These are phyloP conservation scores for Rhopilema esculentum DNA, from an alignment of 30 jellyfish, hydroid and myxozoan genomes.

Conservation along the genomic window DNA sequence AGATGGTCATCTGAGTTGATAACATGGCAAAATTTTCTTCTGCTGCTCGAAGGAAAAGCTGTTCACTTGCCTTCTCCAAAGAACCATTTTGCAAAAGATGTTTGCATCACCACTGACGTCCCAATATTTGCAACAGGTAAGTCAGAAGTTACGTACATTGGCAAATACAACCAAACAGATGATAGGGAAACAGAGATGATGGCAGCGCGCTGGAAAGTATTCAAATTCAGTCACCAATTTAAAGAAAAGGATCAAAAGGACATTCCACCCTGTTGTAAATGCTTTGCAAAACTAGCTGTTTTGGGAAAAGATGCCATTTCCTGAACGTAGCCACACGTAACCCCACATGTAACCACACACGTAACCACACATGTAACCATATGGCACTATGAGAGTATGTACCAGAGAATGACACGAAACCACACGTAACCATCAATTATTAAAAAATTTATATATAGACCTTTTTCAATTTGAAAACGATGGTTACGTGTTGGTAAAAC, in stretches of 20 bases:
- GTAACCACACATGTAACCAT: too few species aligned
- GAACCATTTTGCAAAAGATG: conserved; percentile 32
- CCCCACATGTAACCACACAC: too few species aligned
- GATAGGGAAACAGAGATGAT: conserved; percentile 47
- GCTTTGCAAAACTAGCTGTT: too few species aligned
- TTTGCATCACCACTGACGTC: conserved; percentile 21
- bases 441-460: too few species aligned
- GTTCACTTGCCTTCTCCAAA: conserved; percentile 69
- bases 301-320: too few species aligned
- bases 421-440: too few species aligned
- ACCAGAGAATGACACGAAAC: too few species aligned
- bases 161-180: conserved; percentile 22
- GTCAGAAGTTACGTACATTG: conserved; percentile 13
- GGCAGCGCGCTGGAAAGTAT: conserved; percentile 39
- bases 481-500: too few species aligned
- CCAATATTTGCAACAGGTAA: conserved; percentile 61
- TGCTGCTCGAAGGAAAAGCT: conserved; percentile 47
- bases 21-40: conserved; percentile 41
- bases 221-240: conserved; percentile 23
- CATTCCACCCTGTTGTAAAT: too few species aligned
- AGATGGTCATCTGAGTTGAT: conserved; percentile 52
- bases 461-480: too few species aligned
- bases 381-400: too few species aligned
- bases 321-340: too few species aligned
- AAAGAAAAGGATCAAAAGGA: conserved; percentile 26